These are phyloP conservation scores for Acromyrmex charruanus DNA, from an alignment of 1,140 invertebrate genomes.

Conservation along the genomic window DNA sequence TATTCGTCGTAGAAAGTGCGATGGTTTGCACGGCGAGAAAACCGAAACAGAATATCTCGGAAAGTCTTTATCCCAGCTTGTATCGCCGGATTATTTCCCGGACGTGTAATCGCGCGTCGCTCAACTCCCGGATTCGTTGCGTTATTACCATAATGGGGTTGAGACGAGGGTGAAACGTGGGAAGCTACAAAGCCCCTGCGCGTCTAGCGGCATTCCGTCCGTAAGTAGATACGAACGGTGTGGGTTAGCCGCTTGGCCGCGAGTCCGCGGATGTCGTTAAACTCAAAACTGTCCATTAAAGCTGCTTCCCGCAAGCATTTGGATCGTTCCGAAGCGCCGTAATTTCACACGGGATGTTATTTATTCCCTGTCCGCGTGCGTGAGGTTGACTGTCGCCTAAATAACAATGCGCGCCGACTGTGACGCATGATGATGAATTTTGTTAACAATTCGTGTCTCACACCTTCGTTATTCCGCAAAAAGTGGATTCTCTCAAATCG, in stretches of 20 bases:
- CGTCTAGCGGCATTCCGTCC: not conserved
- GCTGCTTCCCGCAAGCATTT: not conserved
- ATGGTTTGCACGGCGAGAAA: not conserved
- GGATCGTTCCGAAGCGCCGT: not conserved
- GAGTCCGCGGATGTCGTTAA: conserved; percentile 28
- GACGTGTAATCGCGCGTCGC: conserved; percentile 2
- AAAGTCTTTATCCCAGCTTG: conserved; percentile 4
- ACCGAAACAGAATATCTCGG: not conserved
- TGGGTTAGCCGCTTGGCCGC: conserved; percentile 14
- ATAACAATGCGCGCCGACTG: not conserved
- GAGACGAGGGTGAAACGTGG: conserved; percentile 13
- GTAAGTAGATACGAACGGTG: conserved; percentile 26
- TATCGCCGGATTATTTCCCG: conserved; percentile 21
- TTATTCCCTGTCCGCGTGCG: not conserved
- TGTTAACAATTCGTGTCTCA: not conserved
- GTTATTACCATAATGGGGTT: conserved; percentile 43
- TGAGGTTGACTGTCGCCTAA: not conserved
- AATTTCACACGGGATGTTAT: conserved; percentile 31
- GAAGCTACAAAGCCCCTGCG: conserved; percentile 25
- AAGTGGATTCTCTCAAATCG: not conserved
- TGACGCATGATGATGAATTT: not conserved
- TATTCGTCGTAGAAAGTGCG: not conserved
- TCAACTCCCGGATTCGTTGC: conserved; percentile 4
- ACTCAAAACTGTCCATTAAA: conserved; percentile 54
- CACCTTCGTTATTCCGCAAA: not conserved